Percentiles rank a stretch among this genome's conserved stretches.
Conservation (phyloP, 1,140 invertebrate genomes). For the Mya arenaria region DNA sequence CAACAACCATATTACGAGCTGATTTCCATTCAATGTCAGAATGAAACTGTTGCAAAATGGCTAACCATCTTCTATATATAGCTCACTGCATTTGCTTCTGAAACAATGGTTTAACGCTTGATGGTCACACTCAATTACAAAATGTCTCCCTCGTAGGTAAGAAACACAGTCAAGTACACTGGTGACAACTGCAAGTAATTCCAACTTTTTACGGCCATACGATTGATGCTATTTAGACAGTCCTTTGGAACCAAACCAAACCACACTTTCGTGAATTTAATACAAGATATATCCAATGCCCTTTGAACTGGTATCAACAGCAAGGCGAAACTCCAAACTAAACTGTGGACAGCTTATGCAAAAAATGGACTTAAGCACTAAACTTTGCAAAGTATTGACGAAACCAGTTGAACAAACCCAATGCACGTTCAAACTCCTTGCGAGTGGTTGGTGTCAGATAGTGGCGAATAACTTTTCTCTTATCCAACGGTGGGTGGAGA, state of each 20-base stretch:
- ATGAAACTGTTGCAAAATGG: no score
- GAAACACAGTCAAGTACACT: slow-evolving; percentile 11
- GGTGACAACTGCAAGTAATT: no score
- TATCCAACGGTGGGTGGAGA: slow-evolving; percentile 1
- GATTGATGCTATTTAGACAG: no score
- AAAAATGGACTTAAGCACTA: not conserved
- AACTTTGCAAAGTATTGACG: not conserved
- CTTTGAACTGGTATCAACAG: slow-evolving; percentile 33
- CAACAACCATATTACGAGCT: not conserved
- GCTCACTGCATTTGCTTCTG: slow-evolving; percentile 21
- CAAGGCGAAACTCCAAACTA: slow-evolving; percentile 20
- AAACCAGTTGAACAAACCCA: not conserved
- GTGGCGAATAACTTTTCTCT: not conserved
- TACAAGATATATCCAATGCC: slow-evolving; percentile 47
- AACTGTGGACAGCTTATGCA: slow-evolving; percentile 31
- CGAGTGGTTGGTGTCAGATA: slow-evolving; percentile 29
- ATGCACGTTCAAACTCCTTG: slow-evolving; percentile 41
- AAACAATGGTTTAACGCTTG: slow-evolving; percentile 33
- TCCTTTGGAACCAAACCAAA: no score
- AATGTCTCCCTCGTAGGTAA: slow-evolving; percentile 28
- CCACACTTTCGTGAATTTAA: slow-evolving; percentile 23
- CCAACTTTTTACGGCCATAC: no score
- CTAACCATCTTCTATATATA: slow-evolving; percentile 47
- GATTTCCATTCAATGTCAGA: no score
- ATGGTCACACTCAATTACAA: slow-evolving; percentile 28